Percentiles rank a stretch among this genome's conserved stretches.
Evolutionary conservation across 2,113 vertebrate genomes (phyloP).

Genomic region (Casuarius casuarius): DNA sequence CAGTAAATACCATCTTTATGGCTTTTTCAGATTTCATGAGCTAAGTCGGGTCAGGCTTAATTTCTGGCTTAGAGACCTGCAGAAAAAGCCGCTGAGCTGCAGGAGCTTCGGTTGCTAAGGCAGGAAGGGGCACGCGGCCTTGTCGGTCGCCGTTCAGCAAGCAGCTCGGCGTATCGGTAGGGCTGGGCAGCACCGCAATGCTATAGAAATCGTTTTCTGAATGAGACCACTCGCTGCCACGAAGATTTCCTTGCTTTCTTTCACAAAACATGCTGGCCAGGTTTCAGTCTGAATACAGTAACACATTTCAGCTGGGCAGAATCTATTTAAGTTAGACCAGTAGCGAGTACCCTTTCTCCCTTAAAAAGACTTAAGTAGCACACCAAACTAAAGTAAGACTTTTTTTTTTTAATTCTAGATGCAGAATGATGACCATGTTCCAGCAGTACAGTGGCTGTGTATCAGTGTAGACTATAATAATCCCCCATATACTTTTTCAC

Average conservation of each 20-base stretch:
- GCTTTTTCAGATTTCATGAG: neutral
- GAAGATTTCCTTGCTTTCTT: neutral
- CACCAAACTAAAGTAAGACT: neutral
- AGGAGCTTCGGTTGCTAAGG: neutral
- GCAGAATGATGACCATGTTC: neutral
- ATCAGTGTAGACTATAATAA: neutral
- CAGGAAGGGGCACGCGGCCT: neutral
- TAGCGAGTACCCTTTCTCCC: neutral
- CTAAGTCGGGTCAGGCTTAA: neutral
- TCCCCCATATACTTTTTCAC: neutral
- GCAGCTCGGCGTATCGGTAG: fast-evolving
- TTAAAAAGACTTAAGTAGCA: neutral
- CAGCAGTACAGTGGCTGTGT: neutral
- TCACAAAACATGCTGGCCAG: neutral
- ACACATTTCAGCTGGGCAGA: neutral
- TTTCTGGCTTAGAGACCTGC: neutral
- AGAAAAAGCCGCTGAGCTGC: neutral
- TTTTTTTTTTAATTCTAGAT: neutral
- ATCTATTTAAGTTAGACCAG: neutral
- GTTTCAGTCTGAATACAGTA: neutral
- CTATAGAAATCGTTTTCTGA: neutral
- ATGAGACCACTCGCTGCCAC: neutral
- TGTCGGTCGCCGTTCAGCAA: fast-evolving
- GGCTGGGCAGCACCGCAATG: neutral
- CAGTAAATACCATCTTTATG: neutral